These are phyloP conservation scores for Harpalus rubripes DNA, from an alignment of 2,888 invertebrate species.

Conservation along the genomic window DNA sequence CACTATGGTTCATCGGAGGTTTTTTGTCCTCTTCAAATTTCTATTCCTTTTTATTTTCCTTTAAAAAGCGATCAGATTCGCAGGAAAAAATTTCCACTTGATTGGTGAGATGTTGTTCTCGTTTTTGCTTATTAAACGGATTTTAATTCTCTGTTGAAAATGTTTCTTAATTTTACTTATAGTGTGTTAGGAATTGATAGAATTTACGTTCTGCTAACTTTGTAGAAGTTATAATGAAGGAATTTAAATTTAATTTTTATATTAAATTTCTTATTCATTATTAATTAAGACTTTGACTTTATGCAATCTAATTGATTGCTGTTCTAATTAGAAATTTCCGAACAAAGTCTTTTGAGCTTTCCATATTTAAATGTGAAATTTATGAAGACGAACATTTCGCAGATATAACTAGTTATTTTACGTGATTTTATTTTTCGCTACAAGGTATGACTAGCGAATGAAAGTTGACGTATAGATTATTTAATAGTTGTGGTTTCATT, in stretches of 20 bases:
- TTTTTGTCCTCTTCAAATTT: conserved; percentile 61
- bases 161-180: conserved; percentile 32
- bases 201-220: conserved; percentile 25
- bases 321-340: conserved; percentile 53
- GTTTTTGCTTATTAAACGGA: conserved; percentile 54
- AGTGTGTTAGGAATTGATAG: conserved; percentile 24
- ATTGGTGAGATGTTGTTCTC: conserved; percentile 51
- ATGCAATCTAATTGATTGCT: conserved; percentile 38
- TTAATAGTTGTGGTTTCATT: too few relatives aligned
- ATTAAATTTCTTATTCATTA: conserved; percentile 51
- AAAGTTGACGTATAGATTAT: too few relatives aligned
- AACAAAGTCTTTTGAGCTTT: conserved; percentile 49
- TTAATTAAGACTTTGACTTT: conserved; percentile 54
- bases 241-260: conserved; percentile 47
- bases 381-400: conserved; percentile 1
- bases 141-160: conserved; percentile 13
- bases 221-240: conserved; percentile 47
- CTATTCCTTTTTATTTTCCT: conserved; percentile 57
- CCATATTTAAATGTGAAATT: conserved; percentile 31
- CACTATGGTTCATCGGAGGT: conserved; percentile 57
- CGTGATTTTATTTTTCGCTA: not conserved
- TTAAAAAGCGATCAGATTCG: conserved; percentile 56
- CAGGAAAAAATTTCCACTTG: conserved; percentile 58
- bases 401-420: too few relatives aligned
- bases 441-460: too few relatives aligned